Evolutionary conservation across 1,140 invertebrate species (phyloP).

Genomic region (Drosophila guanche): DNA sequence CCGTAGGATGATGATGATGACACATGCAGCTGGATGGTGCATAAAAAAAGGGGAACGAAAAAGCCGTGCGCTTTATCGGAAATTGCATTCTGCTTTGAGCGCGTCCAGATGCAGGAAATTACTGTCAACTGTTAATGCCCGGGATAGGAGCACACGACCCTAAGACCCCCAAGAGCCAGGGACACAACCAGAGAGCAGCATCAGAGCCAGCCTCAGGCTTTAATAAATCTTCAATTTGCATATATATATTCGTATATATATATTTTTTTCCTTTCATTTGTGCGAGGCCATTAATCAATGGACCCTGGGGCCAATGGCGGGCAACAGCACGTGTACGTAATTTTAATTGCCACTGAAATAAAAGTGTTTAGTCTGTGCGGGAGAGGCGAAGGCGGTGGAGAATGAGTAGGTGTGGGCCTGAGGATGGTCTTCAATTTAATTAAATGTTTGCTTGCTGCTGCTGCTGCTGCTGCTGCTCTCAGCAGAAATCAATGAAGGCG

Average conservation of each 20-base stretch:
- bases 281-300: slow-evolving; percentile 50
- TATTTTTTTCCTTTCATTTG: slow-evolving; percentile 15
- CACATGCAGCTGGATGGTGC: slow-evolving; percentile 36
- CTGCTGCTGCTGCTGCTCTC: slow-evolving; percentile 29
- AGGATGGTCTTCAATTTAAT: slow-evolving; percentile 45
- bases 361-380: slow-evolving; percentile 49
- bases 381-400: neutral
- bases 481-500: slow-evolving; percentile 57
- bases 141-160: slow-evolving; percentile 28
- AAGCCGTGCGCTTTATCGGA: slow-evolving; percentile 56
- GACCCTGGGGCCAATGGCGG: slow-evolving; percentile 27
- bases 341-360: slow-evolving; percentile 58
- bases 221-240: slow-evolving; percentile 54
- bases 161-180: neutral
- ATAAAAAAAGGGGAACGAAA: slow-evolving; percentile 35
- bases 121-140: slow-evolving; percentile 56
- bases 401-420: no score
- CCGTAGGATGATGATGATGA: slow-evolving; percentile 32
- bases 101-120: slow-evolving; percentile 63
- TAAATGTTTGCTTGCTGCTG: slow-evolving; percentile 51
- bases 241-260: slow-evolving; percentile 11
- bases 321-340: slow-evolving; percentile 53
- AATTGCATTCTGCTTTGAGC: slow-evolving; percentile 75
- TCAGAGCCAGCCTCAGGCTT: slow-evolving; percentile 13
- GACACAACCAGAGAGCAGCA: neutral